Conservation (phyloP, 2,797 vertebrate species). For the Neosalanx taihuensis region DNA sequence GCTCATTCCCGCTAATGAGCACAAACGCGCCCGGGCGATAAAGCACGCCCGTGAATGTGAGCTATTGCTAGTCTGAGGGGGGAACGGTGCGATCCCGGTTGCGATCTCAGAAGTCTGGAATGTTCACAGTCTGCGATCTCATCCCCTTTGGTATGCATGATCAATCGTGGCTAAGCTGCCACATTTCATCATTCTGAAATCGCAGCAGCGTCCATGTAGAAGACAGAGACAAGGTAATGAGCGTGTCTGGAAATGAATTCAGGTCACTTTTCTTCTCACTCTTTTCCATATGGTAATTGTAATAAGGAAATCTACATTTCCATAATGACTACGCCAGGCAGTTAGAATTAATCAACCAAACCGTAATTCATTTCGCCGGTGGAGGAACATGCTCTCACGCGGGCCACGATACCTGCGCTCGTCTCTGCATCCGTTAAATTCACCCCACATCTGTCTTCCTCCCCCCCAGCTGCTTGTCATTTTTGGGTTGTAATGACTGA, state of each 20-base stretch:
- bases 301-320: conserved; percentile 2
- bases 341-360: conserved; percentile 3
- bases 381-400: not conserved
- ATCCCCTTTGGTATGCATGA: conserved; percentile 8
- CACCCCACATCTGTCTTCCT: not conserved
- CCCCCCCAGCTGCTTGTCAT: not conserved
- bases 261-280: not conserved
- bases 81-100: conserved; percentile 14
- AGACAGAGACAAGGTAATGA: not conserved
- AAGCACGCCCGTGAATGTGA: not conserved
- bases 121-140: conserved; percentile 18
- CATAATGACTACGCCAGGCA: not conserved
- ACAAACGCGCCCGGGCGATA: conserved; percentile 21
- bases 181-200: not conserved
- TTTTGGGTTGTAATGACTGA: conserved; percentile 35
- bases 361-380: not conserved
- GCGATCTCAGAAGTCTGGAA: conserved; percentile 30
- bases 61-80: not conserved
- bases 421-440: not conserved
- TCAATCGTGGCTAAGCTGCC: no score
- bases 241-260: not conserved
- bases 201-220: not conserved
- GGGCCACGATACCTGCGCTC: no score
- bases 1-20: not conserved
- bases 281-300: not conserved